phyloP scores from a whole-genome alignment of 1,140 invertebrate genomes.

The Andricus grossulariae region DNA sequence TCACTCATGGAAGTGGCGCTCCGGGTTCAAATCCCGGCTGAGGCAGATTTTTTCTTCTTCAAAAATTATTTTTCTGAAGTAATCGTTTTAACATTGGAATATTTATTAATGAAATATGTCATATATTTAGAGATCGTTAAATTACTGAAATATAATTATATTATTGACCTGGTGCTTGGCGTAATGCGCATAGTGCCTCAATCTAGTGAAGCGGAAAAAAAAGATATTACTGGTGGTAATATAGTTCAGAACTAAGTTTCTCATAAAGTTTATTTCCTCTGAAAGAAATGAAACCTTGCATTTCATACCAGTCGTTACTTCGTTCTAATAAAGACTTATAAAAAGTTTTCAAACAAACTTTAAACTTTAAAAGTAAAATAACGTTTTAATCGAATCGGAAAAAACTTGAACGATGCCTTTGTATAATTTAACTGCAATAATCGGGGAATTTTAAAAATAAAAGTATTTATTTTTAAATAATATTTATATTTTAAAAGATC shows the following conservation, averaged over 20 bases:
- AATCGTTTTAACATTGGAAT: no score
- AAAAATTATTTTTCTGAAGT: no score
- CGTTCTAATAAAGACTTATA: neutral
- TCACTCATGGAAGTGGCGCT: no score
- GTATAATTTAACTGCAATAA: no score
- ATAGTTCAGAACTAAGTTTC: neutral
- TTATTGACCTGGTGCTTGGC: neutral
- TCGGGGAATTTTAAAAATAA: no score
- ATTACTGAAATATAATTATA: conserved; percentile 4
- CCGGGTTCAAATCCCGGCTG: no score
- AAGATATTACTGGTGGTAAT: neutral
- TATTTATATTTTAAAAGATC: no score
- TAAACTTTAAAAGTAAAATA: neutral
- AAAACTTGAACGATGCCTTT: no score
- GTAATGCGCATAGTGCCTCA: neutral
- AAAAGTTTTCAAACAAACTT: neutral
- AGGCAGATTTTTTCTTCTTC: no score
- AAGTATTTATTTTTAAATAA: no score
- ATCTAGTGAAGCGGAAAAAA: neutral
- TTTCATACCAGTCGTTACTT: neutral
- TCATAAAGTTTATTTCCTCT: neutral
- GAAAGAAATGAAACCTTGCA: conserved; percentile 22
- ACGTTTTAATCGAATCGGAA: neutral
- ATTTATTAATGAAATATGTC: no score
- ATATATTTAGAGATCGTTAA: neutral